Evolutionary conservation across 2,888 invertebrate species (phyloP), one percentile per base, ranked within the genome.

Genomic region (Euplexia lucipara): DNA sequence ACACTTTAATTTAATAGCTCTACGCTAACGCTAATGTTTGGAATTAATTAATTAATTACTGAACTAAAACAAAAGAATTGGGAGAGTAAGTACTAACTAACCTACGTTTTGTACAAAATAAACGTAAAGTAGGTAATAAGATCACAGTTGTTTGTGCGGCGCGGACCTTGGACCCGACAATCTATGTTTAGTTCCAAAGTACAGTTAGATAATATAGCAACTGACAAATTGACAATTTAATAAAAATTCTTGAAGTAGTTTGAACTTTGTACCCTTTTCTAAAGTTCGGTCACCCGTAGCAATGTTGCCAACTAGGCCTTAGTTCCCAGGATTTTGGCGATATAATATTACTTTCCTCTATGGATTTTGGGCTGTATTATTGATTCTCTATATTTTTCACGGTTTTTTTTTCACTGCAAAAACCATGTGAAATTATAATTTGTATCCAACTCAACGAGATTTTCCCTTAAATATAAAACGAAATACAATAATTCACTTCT

Each of bases 101-200:
- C 67, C 34, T 61, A 69, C 61, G 14, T 69, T 35, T 18, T 39
- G 7, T 22, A 18, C 2, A 49, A 39, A 32, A 32, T 12, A 20
- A 4, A 51, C 37, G 6, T 34, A 12, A 44, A 45, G 10, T n/a
- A n/a, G n/a, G n/a, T 49, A 44, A 6, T 30, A 35, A 9, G 6
- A 44, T 34, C 14, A 59, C 49, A 45, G 12, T 65, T 49, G 44
- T 35, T 41, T 48, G 35, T 44, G 26, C 20, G 3, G 26, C 26
- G 34, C 26, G 37, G 41, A 66, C 68, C 35, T 18, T 14, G 20
- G 37, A 59, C 14, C 51, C 32, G 69, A 51, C 51, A 49, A 16
- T 60, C 32, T 67, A 51, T 60, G 39, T 67, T 67, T 69, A 18
- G 61, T 51, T 60, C 16, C 67, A 67, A 69, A 69, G 45, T 57